A percentile compares a stretch with the other conserved stretches of the same genome.
phyloP scores from a whole-genome alignment of 2,888 invertebrate genomes.

The Trachelus troglodyta region DNA sequence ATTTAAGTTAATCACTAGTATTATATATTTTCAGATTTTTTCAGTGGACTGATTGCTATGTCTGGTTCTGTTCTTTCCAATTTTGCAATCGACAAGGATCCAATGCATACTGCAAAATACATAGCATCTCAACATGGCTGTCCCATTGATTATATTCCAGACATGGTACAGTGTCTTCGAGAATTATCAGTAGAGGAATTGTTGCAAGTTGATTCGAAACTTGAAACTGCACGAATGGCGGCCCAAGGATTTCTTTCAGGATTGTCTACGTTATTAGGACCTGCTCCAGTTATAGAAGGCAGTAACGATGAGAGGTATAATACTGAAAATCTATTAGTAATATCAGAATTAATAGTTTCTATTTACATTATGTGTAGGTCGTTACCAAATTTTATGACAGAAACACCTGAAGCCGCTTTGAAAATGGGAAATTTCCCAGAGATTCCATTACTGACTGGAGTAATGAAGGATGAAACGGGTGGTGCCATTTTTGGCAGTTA shows the following conservation, averaged over 20 bases:
- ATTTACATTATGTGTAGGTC: constrained; percentile 63
- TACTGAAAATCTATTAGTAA: not conserved
- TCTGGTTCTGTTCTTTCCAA: constrained; percentile 81
- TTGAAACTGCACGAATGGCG: constrained; percentile 71
- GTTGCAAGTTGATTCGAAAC: constrained; percentile 70
- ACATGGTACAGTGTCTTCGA: constrained; percentile 76
- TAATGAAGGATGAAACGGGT: constrained; percentile 79
- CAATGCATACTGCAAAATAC: constrained; percentile 72
- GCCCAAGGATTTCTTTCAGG: constrained; percentile 74
- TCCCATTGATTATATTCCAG: constrained; percentile 70
- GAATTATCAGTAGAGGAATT: constrained; percentile 64
- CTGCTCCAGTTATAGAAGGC: constrained; percentile 78
- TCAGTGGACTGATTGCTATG: constrained; percentile 77
- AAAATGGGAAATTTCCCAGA: constrained; percentile 69
- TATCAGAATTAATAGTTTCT: not conserved
- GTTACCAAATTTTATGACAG: constrained; percentile 75
- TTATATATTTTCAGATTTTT: constrained; percentile 53
- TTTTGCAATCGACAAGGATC: constrained; percentile 76
- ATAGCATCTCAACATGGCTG: constrained; percentile 76
- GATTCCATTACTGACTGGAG: constrained; percentile 79
- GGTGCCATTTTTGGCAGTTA: constrained; percentile 71
- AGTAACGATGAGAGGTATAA: constrained; percentile 69
- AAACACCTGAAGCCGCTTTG: constrained; percentile 73
- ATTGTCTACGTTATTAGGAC: constrained; percentile 72
- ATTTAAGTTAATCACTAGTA: not conserved